phyloP scores from a whole-genome alignment of 2,888 invertebrate species.

The Polyommatus iphigenia region DNA sequence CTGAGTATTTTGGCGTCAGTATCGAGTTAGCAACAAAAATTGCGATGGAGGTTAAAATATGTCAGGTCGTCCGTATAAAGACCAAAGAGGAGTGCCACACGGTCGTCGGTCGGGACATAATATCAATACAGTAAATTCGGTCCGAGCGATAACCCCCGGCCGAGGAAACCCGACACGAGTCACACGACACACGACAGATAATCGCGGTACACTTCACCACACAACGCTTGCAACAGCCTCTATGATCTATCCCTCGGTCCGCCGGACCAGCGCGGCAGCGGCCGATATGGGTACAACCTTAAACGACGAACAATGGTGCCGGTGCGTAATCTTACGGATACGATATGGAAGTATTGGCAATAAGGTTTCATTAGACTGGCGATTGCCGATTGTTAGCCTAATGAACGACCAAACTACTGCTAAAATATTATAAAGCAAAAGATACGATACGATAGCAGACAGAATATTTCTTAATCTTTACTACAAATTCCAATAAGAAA shows the following conservation, averaged over 20 bases:
- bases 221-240: background rate
- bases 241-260: background rate
- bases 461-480: background rate
- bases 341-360: slow-evolving; percentile 19
- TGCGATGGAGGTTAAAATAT: slow-evolving; percentile 21
- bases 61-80: slow-evolving; percentile 15
- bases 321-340: slow-evolving; percentile 5
- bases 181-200: background rate
- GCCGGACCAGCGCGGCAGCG: background rate
- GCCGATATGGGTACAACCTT: slow-evolving; percentile 15
- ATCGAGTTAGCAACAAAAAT: slow-evolving; percentile 2
- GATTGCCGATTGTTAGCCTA: slow-evolving; percentile 12
- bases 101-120: background rate
- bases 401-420: background rate
- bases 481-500: background rate
- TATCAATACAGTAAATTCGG: slow-evolving; percentile 23
- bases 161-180: slow-evolving; percentile 11
- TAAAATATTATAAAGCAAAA: background rate
- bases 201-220: background rate
- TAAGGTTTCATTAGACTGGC: background rate
- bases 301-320: slow-evolving; percentile 1
- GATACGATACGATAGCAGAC: background rate
- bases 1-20: background rate
- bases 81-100: background rate
- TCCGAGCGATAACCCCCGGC: slow-evolving; percentile 4